phyloP scores from a whole-genome alignment of 2,797 vertebrate genomes.

The Danio albolineatus region DNA sequence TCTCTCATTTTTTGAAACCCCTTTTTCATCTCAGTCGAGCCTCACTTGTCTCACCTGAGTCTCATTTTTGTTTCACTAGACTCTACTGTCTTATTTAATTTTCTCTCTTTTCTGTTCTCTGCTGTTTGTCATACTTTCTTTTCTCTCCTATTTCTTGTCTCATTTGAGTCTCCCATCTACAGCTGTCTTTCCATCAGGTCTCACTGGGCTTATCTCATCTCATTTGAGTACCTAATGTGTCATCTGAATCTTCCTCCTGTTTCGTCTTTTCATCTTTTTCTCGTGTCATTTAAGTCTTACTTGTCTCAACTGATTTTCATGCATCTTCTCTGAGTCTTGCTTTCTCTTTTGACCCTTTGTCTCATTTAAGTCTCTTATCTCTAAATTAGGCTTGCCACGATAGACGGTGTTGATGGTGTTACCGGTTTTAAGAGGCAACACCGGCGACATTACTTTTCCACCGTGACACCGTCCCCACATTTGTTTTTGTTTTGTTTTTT shows the following conservation, averaged over 20 bases:
- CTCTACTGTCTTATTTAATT: background rate
- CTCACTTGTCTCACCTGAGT: background rate
- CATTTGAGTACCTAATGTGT: background rate
- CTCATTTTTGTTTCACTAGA: background rate
- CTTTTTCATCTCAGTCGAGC: too few species aligned
- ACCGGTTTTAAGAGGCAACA: too few species aligned
- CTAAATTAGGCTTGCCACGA: too few species aligned
- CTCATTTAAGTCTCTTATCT: background rate
- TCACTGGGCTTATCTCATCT: background rate
- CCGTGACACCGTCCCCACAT: too few species aligned
- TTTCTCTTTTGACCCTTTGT: background rate
- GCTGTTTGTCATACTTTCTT: too few species aligned
- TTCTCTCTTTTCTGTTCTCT: background rate
- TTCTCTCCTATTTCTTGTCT: too few species aligned
- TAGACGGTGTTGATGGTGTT: too few species aligned
- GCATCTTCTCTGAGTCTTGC: background rate
- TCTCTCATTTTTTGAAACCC: too few species aligned
- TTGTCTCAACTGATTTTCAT: constrained; percentile 1
- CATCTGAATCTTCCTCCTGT: background rate
- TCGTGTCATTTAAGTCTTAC: background rate
- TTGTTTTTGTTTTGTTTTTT: too few species aligned
- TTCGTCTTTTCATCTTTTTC: background rate
- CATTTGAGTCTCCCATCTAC: background rate
- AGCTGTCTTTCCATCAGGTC: background rate
- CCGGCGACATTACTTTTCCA: too few species aligned